Evolutionary conservation across 2,113 vertebrate species (phyloP).

Genomic region (Colius striatus): DNA sequence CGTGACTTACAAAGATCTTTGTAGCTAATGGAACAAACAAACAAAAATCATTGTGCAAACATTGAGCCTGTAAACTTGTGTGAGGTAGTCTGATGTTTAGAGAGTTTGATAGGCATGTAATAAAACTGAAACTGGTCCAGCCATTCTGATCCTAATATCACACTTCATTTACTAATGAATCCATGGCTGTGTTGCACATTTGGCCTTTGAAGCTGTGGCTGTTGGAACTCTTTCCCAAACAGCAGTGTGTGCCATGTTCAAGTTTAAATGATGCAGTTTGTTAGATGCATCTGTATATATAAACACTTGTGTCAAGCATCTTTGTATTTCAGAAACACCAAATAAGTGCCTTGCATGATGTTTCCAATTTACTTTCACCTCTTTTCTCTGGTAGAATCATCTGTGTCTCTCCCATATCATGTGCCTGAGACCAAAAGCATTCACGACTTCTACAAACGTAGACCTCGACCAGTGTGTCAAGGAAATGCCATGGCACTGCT

Average conservation of each 20-base stretch:
- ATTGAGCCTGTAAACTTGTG: background rate
- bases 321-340: background rate
- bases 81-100: background rate
- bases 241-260: background rate
- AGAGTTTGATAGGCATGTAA: background rate
- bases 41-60: background rate
- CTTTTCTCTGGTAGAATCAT: constrained; percentile 80
- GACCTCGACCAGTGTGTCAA: constrained; percentile 80
- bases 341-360: background rate
- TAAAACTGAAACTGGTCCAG: background rate
- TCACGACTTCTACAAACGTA: constrained; percentile 89
- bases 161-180: background rate
- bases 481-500: constrained; percentile 88
- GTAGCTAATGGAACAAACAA: background rate
- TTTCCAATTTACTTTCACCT: background rate
- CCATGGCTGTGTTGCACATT: background rate
- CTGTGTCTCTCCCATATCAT: constrained; percentile 90
- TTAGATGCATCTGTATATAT: background rate
- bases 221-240: background rate
- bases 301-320: background rate
- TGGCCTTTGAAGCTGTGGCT: background rate
- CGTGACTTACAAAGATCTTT: background rate
- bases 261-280: background rate
- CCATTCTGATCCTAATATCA: background rate
- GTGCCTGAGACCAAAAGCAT: constrained; percentile 91